phyloP scores from a whole-genome alignment of 2,797 vertebrate genomes.

The Myiotriccus ornatus region DNA sequence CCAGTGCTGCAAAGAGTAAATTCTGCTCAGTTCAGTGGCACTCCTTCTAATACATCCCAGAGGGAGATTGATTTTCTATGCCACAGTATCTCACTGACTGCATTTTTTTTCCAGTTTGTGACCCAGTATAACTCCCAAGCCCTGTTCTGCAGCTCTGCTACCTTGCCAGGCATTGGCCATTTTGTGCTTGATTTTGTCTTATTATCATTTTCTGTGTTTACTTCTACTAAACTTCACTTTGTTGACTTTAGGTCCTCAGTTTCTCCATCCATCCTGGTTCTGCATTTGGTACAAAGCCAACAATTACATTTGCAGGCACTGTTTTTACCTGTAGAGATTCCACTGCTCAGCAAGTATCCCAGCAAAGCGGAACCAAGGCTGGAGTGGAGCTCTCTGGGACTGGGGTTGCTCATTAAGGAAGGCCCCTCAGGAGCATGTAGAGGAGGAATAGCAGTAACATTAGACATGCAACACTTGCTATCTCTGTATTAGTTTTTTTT shows the following conservation, averaged over 20 bases:
- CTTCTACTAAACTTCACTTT: background rate
- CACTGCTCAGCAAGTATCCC: background rate
- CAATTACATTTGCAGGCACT: background rate
- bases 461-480: background rate
- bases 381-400: background rate
- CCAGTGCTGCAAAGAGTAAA: background rate
- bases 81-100: background rate
- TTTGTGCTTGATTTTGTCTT: background rate
- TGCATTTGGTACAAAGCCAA: background rate
- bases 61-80: conserved; percentile 1
- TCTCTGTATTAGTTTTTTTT: background rate
- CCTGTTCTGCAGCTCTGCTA: background rate
- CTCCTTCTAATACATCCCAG: conserved; percentile 4
- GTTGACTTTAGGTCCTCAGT: background rate
- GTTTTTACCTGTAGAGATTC: background rate
- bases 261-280: background rate
- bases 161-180: background rate
- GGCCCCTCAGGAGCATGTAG: background rate
- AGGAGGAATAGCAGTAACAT: background rate
- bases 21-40: conserved; percentile 7
- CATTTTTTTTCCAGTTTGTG: background rate
- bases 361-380: background rate
- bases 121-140: background rate
- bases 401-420: background rate
- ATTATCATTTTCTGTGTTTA: background rate